A percentile compares a stretch with the other conserved stretches of the same genome.
Conservation (phyloP, 2,888 invertebrate genomes). For the Rhaphigaster nebulosa region DNA sequence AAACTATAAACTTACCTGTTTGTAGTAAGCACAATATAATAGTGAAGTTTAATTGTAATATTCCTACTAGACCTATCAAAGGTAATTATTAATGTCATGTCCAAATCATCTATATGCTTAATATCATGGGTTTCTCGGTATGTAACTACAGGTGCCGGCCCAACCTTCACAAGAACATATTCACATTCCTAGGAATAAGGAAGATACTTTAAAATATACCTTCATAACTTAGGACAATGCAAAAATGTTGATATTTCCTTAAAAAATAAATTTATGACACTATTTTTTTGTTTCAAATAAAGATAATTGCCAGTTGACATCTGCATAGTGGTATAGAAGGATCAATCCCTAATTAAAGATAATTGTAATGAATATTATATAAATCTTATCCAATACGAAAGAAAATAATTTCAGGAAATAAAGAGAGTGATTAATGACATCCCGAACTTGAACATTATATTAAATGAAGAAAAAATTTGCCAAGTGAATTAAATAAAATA, state of each 20-base stretch:
- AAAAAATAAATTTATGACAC: neutral
- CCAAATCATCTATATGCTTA: slow-evolving; percentile 77
- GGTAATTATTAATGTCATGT: slow-evolving; percentile 77
- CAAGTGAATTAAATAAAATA: too few species aligned
- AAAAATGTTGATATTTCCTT: neutral
- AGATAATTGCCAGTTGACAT: too few species aligned
- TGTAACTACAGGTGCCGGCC: slow-evolving; percentile 73
- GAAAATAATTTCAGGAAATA: neutral
- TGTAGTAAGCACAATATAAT: slow-evolving; percentile 76
- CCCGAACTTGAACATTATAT: too few species aligned
- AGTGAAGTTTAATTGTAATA: slow-evolving; percentile 72
- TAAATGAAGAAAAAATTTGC: too few species aligned
- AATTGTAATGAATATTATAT: neutral
- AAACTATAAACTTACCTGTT: slow-evolving; percentile 68
- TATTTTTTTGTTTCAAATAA: neutral
- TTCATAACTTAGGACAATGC: neutral
- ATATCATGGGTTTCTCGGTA: slow-evolving; percentile 75
- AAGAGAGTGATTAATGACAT: neutral
- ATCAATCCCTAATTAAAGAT: too few species aligned
- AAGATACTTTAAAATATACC: neutral
- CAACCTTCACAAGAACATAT: slow-evolving; percentile 76
- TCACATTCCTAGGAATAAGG: slow-evolving; percentile 70
- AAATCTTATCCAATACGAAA: neutral
- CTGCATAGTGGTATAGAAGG: too few species aligned
- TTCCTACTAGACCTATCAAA: slow-evolving; percentile 69